These are phyloP conservation scores for Drosophila robusta DNA, from an alignment of 2,888 invertebrate genomes.

Conservation along the genomic window DNA sequence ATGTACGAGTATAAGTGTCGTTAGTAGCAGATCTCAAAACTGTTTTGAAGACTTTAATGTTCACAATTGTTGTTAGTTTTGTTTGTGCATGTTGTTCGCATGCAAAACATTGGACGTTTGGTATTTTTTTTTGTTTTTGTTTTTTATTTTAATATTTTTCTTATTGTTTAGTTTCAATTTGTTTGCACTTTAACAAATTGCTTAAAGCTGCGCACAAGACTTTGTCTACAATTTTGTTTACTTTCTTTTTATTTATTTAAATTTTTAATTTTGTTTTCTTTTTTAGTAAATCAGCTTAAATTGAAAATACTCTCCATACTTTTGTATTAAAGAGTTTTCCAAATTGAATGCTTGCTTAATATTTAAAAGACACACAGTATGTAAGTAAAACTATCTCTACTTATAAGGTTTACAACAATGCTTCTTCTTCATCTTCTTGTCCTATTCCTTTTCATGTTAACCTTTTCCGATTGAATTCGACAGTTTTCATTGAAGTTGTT, in stretches of 20 bases:
- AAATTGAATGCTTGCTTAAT: slow-evolving; percentile 60
- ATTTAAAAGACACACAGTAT: slow-evolving; percentile 73
- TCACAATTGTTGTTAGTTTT: slow-evolving; percentile 75
- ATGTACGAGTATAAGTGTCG: slow-evolving; percentile 32
- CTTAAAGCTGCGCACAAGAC: slow-evolving; percentile 75
- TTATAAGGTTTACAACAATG: slow-evolving; percentile 48
- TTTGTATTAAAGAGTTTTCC: slow-evolving; percentile 16
- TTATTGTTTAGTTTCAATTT: slow-evolving; percentile 39
- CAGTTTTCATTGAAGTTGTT: slow-evolving; percentile 36
- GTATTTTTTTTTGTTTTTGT: slow-evolving; percentile 43
- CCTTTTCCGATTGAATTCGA: slow-evolving; percentile 45
- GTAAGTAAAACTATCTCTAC: slow-evolving; percentile 59
- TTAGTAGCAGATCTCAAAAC: slow-evolving; percentile 46
- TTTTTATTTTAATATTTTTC: slow-evolving; percentile 37
- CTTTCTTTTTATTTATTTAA: slow-evolving; percentile 14
- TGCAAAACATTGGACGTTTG: slow-evolving; percentile 75
- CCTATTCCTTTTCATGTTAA: slow-evolving; percentile 28
- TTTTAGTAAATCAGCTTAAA: slow-evolving; percentile 41
- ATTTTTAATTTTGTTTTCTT: slow-evolving; percentile 2
- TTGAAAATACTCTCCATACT: slow-evolving; percentile 29
- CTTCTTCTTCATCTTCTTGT: slow-evolving; percentile 1
- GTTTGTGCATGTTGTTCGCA: slow-evolving; percentile 46
- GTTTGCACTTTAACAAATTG: slow-evolving; percentile 59
- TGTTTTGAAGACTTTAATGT: slow-evolving; percentile 69
- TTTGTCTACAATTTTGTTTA: slow-evolving; percentile 49